These are phyloP conservation scores for Neria commutata DNA, from an alignment of 2,888 invertebrate genomes.

Conservation along the genomic window DNA sequence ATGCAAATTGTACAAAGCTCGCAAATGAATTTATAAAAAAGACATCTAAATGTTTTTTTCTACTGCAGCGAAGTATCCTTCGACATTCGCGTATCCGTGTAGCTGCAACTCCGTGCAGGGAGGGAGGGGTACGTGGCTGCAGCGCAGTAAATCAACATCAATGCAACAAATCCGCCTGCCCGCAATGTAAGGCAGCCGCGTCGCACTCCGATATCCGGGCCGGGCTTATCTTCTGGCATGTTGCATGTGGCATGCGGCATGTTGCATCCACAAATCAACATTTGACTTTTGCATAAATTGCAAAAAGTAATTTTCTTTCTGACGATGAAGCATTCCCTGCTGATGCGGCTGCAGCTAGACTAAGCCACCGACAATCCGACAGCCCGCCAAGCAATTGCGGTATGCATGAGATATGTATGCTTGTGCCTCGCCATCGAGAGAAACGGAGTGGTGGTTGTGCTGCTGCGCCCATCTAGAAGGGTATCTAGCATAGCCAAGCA, in stretches of 20 bases:
- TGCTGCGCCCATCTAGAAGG: too few relatives aligned
- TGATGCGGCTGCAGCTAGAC: not conserved
- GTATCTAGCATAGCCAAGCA: too few relatives aligned
- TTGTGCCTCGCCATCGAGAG: too few relatives aligned
- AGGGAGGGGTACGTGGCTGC: not conserved
- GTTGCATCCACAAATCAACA: slow-evolving; percentile 47
- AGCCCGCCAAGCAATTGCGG: too few relatives aligned
- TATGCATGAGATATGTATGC: too few relatives aligned
- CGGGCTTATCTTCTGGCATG: not conserved
- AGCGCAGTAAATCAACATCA: slow-evolving; percentile 8
- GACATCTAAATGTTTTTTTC: slow-evolving; percentile 5
- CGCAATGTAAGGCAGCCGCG: not conserved
- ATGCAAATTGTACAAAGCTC: slow-evolving; percentile 41
- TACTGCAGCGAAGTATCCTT: not conserved
- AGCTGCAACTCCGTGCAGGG: slow-evolving; percentile 2
- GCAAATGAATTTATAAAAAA: slow-evolving; percentile 23
- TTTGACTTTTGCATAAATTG: slow-evolving; percentile 54
- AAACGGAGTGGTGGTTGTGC: too few relatives aligned
- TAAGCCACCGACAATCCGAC: not conserved
- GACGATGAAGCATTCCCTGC: not conserved
- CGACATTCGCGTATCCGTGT: not conserved
- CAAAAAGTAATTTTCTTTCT: slow-evolving; percentile 27
- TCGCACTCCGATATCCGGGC: not conserved
- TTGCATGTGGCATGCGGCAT: slow-evolving; percentile 3
- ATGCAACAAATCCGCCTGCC: not conserved